These are phyloP conservation scores for Agrotis puta DNA, from an alignment of 2,888 invertebrate genomes.

Conservation along the genomic window DNA sequence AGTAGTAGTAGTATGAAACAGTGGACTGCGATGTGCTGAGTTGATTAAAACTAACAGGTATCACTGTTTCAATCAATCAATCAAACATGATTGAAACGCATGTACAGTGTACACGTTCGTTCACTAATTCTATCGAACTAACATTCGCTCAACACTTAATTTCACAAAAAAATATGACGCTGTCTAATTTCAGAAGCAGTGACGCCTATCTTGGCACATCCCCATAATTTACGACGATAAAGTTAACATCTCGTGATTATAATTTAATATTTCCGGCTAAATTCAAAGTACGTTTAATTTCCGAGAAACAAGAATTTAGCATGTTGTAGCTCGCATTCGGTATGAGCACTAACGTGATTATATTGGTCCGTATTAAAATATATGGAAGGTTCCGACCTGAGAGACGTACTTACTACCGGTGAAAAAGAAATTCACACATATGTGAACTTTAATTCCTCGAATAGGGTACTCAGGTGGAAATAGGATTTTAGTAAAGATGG, in stretches of 20 bases:
- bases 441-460: conserved; percentile 55
- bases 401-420: conserved; percentile 15
- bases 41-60: conserved; percentile 48
- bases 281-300: conserved; percentile 31
- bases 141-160: not conserved
- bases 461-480: conserved; percentile 26
- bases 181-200: not conserved
- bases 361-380: conserved; percentile 50
- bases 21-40: not conserved
- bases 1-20: conserved; percentile 10
- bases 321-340: conserved; percentile 35
- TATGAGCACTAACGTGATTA: conserved; percentile 50
- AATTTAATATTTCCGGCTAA: conserved; percentile 13
- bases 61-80: conserved; percentile 38
- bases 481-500: conserved; percentile 28
- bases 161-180: not conserved
- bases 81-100: conserved; percentile 37
- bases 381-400: conserved; percentile 47
- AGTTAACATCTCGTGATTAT: conserved; percentile 14
- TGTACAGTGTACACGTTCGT: conserved; percentile 15
- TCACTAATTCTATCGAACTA: not conserved
- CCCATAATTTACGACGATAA: conserved; percentile 1
- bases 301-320: conserved; percentile 41
- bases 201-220: conserved; percentile 6
- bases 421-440: conserved; percentile 50